These are phyloP conservation scores for Athetis lepigone DNA, from an alignment of 2,888 invertebrate species.

Conservation along the genomic window DNA sequence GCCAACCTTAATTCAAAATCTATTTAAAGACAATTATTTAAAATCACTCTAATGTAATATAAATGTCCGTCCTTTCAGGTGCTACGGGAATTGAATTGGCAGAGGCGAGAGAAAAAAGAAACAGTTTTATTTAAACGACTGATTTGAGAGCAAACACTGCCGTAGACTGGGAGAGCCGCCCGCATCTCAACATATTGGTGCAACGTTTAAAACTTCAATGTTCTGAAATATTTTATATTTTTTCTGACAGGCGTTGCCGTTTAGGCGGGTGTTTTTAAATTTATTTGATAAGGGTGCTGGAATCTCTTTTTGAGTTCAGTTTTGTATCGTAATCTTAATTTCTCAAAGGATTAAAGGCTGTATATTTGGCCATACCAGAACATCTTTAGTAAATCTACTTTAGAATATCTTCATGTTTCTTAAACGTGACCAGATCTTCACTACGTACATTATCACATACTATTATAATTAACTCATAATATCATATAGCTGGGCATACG, in stretches of 20 bases:
- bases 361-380: too few species aligned
- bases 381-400: too few species aligned
- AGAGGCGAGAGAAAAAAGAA: constrained; percentile 80
- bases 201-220: constrained; percentile 50
- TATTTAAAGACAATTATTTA: constrained; percentile 49
- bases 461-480: too few species aligned
- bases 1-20: constrained; percentile 24
- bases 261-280: constrained; percentile 2
- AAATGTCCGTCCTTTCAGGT: constrained; percentile 79
- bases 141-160: constrained; percentile 87
- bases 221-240: constrained; percentile 41
- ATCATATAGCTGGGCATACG: too few species aligned
- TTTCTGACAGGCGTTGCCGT: constrained; percentile 1
- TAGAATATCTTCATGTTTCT: too few species aligned
- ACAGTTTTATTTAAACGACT: constrained; percentile 87
- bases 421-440: too few species aligned
- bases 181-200: constrained; percentile 77
- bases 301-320: neutral
- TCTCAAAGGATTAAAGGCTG: too few species aligned
- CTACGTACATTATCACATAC: too few species aligned
- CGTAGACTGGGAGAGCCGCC: constrained; percentile 72
- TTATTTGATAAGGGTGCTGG: neutral
- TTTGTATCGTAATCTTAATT: neutral
- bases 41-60: constrained; percentile 66
- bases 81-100: constrained; percentile 81